Percentiles rank a stretch among this genome's conserved stretches.
Conservation (phyloP, 2,888 invertebrate species). For the Chalcis sispes region DNA sequence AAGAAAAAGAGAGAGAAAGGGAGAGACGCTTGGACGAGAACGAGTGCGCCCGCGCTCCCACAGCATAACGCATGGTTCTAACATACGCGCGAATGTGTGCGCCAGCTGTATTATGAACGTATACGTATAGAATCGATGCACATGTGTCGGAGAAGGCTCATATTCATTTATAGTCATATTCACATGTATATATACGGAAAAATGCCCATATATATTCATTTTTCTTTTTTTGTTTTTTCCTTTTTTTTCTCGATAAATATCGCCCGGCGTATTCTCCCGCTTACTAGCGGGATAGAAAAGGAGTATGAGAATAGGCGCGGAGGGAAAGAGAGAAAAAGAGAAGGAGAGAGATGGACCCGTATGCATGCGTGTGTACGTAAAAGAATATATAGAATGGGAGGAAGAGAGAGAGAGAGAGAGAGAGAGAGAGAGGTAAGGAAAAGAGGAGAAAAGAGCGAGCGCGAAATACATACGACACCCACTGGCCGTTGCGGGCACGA, state of each 20-base stretch:
- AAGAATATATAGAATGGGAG: background rate
- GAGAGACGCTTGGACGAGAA: too few species aligned
- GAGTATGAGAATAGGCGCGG: too few species aligned
- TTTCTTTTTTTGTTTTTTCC: background rate
- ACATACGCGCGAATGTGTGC: too few species aligned
- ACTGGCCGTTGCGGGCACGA: conserved; percentile 59
- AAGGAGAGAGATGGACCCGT: too few species aligned
- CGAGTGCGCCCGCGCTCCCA: conserved; percentile 38
- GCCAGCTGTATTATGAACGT: too few species aligned
- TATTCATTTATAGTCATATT: conserved; percentile 50
- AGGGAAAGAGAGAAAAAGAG: too few species aligned
- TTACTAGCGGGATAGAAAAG: background rate
- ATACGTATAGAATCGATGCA: conserved; percentile 4
- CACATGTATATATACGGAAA: conserved; percentile 14
- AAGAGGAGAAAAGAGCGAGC: background rate
- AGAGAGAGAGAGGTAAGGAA: conserved; percentile 8
- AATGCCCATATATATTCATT: conserved; percentile 16
- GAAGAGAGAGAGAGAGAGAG: background rate
- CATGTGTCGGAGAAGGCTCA: conserved; percentile 1
- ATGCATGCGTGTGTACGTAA: background rate
- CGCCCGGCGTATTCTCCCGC: conserved; percentile 12
- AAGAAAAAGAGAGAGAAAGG: too few species aligned
- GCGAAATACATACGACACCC: conserved; percentile 58
- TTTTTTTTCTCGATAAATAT: conserved; percentile 46
- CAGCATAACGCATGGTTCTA: background rate